Evolutionary conservation across 2,113 vertebrate species (phyloP), one percentile per base, ranked within the genome.

Genomic region (Rissa tridactyla): DNA sequence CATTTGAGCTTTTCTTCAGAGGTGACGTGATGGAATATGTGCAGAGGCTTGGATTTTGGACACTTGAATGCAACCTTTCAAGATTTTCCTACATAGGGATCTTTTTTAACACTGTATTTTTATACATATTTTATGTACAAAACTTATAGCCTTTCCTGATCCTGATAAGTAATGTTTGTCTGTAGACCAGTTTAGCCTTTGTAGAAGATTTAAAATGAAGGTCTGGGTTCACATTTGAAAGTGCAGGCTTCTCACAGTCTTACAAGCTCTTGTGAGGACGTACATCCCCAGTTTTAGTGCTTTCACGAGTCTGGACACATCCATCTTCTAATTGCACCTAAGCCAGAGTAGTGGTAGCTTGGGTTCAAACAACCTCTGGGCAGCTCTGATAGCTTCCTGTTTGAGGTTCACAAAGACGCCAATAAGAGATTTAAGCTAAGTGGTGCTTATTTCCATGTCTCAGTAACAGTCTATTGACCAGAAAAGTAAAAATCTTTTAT

Each of bases 381-480:
- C 27, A 82, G 27, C 29, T 73, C 60, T 62, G 18, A 16, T 30
- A 18, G 8, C 13, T 62, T 78, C 7, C 46, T 68, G 10, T 9
- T 32, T 79, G 13, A 70, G 42, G 51, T 79, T 79, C 27, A 68
- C 4, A 15, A 70, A 46, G 13, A 81, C 14, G 8, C 15, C 49
- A 32, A 42, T 22, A 51, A 3, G 15, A 78, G 18, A 68, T 82
- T 88, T 42, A 80, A 76, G 11, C 4, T 36, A 46, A 34, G 18
- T 36, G 26, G 12, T 38, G 25, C 30, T 69, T 66, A 25, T 78
- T 83, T 93, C 30, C 20, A 7, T 42, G 6, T 60, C 16, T 85
- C 13, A 18, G 0, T 21, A 42, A 30, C 6, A 60, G 11, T 0
- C 29, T 71, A 10, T 26, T 57, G 47, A 36, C 5, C 16, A 44